phyloP scores from a whole-genome alignment of 92 coral and sea anemone species.

The Siderastrea radians region DNA sequence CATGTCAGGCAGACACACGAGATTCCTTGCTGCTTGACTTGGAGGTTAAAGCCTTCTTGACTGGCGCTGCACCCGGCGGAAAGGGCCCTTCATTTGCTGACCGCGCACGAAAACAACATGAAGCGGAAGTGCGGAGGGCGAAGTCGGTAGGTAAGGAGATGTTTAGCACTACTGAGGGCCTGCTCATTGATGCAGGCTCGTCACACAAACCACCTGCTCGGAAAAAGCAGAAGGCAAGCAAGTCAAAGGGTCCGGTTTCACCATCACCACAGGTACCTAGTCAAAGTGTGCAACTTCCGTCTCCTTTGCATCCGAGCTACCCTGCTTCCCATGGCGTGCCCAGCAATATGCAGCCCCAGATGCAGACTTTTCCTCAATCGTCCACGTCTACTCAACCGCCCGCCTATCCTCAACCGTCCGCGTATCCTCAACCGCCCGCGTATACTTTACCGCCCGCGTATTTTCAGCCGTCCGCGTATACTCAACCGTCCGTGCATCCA shows the following conservation, averaged over 20 bases:
- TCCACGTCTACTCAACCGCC: background rate
- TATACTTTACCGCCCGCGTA: background rate
- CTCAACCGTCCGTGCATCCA: background rate
- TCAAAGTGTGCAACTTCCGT: constrained; percentile 7
- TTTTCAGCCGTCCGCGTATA: background rate
- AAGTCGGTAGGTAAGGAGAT: constrained; percentile 56
- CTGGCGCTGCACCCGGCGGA: constrained; percentile 38
- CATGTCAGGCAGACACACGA: constrained; percentile 65
- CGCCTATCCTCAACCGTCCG: background rate
- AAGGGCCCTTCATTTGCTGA: constrained; percentile 67
- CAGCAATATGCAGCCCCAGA: constrained; percentile 4
- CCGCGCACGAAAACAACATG: constrained; percentile 28
- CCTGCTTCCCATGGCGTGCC: constrained; percentile 28
- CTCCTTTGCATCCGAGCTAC: constrained; percentile 36
- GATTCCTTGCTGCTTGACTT: constrained; percentile 59
- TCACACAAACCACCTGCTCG: constrained; percentile 43
- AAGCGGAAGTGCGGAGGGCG: constrained; percentile 35
- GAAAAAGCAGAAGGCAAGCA: constrained; percentile 36
- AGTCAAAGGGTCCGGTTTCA: constrained; percentile 34
- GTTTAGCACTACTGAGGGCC: constrained; percentile 8
- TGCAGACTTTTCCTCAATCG: constrained; percentile 21
- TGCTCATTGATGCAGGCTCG: constrained; percentile 24
- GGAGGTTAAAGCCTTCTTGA: constrained; percentile 53
- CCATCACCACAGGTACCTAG: constrained; percentile 34
- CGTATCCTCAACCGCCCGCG: background rate